Evolutionary conservation across 2,888 invertebrate species (phyloP).

Genomic region (Euphydryas editha): DNA sequence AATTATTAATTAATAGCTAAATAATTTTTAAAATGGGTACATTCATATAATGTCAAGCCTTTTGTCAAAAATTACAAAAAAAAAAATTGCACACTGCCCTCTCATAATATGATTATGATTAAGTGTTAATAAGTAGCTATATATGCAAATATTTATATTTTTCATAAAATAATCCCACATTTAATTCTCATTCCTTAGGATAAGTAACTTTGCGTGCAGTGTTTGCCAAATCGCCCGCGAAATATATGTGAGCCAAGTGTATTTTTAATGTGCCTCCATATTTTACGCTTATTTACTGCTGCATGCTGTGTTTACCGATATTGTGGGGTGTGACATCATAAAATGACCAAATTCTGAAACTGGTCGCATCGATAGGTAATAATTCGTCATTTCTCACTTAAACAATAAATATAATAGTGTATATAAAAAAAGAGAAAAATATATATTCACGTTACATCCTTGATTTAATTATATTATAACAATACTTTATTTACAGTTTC

Average conservation of each 20-base stretch:
- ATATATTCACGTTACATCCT: not conserved
- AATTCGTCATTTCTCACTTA: constrained; percentile 3
- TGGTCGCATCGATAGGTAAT: constrained; percentile 12
- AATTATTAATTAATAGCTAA: no score
- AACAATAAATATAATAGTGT: not conserved
- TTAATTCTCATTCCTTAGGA: constrained; percentile 1
- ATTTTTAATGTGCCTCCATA: constrained; percentile 12
- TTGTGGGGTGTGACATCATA: constrained; percentile 31
- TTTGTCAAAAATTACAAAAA: no score
- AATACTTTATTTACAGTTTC: not conserved
- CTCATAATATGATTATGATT: no score
- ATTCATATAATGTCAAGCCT: no score
- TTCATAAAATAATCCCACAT: not conserved
- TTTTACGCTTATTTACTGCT: constrained; percentile 25
- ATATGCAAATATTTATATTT: not conserved
- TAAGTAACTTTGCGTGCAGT: constrained; percentile 1
- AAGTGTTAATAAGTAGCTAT: no score
- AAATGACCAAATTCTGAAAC: constrained; percentile 32
- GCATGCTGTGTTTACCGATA: constrained; percentile 24
- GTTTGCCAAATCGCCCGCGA: constrained; percentile 29
- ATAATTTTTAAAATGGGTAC: no score
- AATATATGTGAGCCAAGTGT: constrained; percentile 21
- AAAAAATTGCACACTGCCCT: no score
- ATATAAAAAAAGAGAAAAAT: not conserved
- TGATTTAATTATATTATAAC: constrained; percentile 6